Evolutionary conservation across 2,888 invertebrate genomes (phyloP).

Genomic region (Apocheima hispidaria): DNA sequence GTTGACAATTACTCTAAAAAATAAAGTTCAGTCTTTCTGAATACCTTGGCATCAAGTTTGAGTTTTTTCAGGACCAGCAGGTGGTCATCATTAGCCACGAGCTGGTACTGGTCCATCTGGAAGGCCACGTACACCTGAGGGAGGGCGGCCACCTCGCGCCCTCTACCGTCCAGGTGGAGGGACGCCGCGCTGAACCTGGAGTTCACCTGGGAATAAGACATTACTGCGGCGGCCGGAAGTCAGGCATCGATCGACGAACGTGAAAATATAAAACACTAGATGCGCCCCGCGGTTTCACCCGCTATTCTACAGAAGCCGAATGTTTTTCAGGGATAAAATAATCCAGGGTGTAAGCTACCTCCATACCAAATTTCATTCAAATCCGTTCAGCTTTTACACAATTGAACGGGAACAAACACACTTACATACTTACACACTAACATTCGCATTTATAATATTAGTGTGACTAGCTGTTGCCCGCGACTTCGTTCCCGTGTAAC

Average conservation of each 20-base stretch:
- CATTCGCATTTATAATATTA: too few relatives aligned
- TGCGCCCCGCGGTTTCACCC: too few relatives aligned
- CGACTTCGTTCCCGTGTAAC: too few relatives aligned
- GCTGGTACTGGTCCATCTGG: constrained; percentile 87
- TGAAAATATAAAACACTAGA: not conserved
- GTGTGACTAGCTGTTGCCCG: too few relatives aligned
- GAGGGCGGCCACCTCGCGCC: constrained; percentile 60
- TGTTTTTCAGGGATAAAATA: too few relatives aligned
- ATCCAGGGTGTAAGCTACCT: too few relatives aligned
- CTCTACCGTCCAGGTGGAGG: constrained; percentile 54
- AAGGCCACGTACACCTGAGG: constrained; percentile 88
- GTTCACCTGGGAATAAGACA: constrained; percentile 74
- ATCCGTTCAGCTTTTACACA: too few relatives aligned
- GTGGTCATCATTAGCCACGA: constrained; percentile 86
- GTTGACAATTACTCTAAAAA: too few relatives aligned
- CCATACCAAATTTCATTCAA: too few relatives aligned
- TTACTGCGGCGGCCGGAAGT: not conserved
- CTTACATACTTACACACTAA: too few relatives aligned
- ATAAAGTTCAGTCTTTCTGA: not conserved
- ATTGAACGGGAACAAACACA: too few relatives aligned
- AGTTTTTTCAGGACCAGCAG: constrained; percentile 75
- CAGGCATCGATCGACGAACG: not conserved
- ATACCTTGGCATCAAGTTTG: constrained; percentile 88
- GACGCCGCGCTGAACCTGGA: constrained; percentile 86
- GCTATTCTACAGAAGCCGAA: too few relatives aligned